A percentile compares a stretch with the other conserved stretches of the same genome.
Evolutionary conservation across 2,888 invertebrate species (phyloP).

Genomic region (Stictocephala bisonia): DNA sequence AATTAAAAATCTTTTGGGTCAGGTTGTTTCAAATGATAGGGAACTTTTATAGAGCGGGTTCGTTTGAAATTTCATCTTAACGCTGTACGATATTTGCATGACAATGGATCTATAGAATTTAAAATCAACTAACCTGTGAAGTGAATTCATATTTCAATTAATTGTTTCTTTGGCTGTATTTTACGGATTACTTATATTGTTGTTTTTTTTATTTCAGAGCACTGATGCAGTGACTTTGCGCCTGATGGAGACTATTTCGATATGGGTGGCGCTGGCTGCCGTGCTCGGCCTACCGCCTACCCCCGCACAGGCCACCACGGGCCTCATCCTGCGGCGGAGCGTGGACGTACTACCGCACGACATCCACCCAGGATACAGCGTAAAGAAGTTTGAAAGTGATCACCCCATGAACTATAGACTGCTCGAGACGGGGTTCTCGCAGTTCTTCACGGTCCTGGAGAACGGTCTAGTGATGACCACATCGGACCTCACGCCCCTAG

Average conservation of each 20-base stretch:
- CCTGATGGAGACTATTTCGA: background rate
- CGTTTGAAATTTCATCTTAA: too few relatives aligned
- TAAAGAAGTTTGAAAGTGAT: constrained; percentile 74
- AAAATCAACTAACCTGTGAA: too few relatives aligned
- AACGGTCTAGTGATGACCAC: constrained; percentile 94
- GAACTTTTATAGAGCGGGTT: background rate
- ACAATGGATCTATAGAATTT: too few relatives aligned
- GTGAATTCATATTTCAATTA: too few relatives aligned
- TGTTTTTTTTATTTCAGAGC: background rate
- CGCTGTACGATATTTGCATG: too few relatives aligned
- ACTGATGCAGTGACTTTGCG: constrained; percentile 5
- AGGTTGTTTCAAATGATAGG: too few relatives aligned
- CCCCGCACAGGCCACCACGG: constrained; percentile 45
- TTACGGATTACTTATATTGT: background rate
- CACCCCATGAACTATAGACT: constrained; percentile 69
- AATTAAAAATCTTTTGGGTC: too few relatives aligned
- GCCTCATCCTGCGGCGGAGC: constrained; percentile 54
- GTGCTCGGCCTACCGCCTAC: constrained; percentile 45
- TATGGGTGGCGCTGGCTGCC: constrained; percentile 38
- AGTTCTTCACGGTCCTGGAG: constrained; percentile 87
- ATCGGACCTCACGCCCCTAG: constrained; percentile 82
- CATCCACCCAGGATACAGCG: constrained; percentile 89
- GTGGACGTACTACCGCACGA: constrained; percentile 84
- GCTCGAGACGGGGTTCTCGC: constrained; percentile 82
- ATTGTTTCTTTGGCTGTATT: too few relatives aligned